Percentiles rank a stretch among this genome's conserved stretches.
phyloP scores from a whole-genome alignment of 37 sponge, comb jelly and placozoan species.

The Halichondria panicea region DNA sequence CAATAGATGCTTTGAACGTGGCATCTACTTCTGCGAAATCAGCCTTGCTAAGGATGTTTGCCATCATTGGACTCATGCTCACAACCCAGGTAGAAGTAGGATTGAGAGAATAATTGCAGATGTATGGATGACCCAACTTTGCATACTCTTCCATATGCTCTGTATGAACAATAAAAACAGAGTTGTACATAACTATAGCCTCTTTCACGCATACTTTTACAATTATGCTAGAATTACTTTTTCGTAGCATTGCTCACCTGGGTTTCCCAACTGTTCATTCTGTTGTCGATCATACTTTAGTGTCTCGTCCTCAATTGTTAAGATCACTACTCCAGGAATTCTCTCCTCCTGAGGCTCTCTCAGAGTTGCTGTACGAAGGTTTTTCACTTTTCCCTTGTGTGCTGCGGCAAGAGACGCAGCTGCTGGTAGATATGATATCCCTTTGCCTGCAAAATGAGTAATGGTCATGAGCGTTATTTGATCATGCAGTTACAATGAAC shows the following conservation, averaged over 20 bases:
- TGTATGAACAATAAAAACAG: not conserved
- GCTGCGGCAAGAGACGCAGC: constrained; percentile 36
- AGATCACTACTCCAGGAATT: constrained; percentile 29
- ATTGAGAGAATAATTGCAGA: constrained; percentile 18
- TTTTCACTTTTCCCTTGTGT: constrained; percentile 17
- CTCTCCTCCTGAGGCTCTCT: constrained; percentile 19
- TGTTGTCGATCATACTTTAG: constrained; percentile 16
- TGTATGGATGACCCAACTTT: constrained; percentile 13
- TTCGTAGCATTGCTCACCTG: not conserved
- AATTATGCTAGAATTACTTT: not conserved
- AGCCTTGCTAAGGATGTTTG: constrained; percentile 23
- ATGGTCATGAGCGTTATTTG: no score
- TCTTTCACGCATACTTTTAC: no score
- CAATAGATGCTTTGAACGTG: constrained; percentile 32
- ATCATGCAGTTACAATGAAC: no score
- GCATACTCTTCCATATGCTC: constrained; percentile 27
- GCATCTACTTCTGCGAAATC: constrained; percentile 21
- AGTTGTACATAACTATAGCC: not conserved
- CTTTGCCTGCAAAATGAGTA: constrained; percentile 35
- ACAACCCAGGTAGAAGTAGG: constrained; percentile 23
- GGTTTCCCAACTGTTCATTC: not conserved
- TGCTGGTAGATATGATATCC: constrained; percentile 34
- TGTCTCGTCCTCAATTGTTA: constrained; percentile 14
- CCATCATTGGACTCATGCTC: constrained; percentile 35
- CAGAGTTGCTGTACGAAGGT: constrained; percentile 12